Evolutionary conservation across 2,797 vertebrate genomes (phyloP), one percentile per base, ranked within the genome.

Genomic region (Enteromius fasciolatus): DNA sequence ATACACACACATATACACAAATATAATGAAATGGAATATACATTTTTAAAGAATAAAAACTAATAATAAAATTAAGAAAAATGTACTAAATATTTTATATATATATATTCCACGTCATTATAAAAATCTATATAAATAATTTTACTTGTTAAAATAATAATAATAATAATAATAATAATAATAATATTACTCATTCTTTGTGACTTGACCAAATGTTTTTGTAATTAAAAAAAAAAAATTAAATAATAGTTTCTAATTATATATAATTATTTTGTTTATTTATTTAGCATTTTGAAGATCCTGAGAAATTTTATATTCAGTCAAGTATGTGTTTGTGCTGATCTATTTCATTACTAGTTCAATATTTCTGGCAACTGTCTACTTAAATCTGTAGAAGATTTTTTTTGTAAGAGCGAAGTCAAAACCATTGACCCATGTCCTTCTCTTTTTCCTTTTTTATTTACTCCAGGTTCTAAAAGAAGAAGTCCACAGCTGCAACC

Each of bases 401-500:
- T 39, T n/a, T n/a, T n/a, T n/a, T n/a, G n/a, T n/a, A n/a, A 41
- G 14, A 69, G 17, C 17, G 44, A 46, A 46, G 15, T 69, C 33
- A 48, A 66, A 28, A 5, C 67, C 20, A 63, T 17, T 72, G 70
- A 82, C 76, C 20, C 9, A 6, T 18, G 68, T 12, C 70, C 54
- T 23, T 54, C 3, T 54, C 20, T 4, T 48, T 25, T 28, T 76
- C n/a, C 28, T 61, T 77, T 20, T 66, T 44, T 31, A 64, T 46
- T 70, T 23, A 44, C 20, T 84, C 12, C 54, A 88, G 87, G 61
- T 85, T 85, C 46, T 80, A 28, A 81, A 64, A 41, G 39, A 44
- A 54, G 73, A 76, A 80, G 70, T 72, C 76, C 59, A 86, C 73
- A 59, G 74, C 86, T 54, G 59, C 84, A 86, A 94, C 76, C 93